Percentiles rank a stretch among this genome's conserved stretches.
These are phyloP conservation scores for Syrphus vitripennis DNA, from an alignment of 2,888 invertebrate genomes.

Conservation along the genomic window DNA sequence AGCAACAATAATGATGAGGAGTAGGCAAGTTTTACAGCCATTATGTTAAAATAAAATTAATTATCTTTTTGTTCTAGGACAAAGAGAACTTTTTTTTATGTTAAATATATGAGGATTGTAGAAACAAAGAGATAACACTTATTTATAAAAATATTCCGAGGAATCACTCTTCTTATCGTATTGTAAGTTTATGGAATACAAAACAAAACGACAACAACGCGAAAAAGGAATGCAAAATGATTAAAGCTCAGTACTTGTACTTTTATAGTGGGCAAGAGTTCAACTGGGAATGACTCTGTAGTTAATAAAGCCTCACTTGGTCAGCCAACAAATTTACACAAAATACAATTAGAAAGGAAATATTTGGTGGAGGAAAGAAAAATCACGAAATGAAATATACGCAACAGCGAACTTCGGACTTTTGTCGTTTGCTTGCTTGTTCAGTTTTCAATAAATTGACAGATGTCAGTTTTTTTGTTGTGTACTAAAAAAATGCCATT, in stretches of 20 bases:
- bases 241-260: slow-evolving; percentile 19
- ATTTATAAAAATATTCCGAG: neutral
- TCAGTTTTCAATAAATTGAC: slow-evolving; percentile 13
- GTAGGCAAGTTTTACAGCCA: slow-evolving; percentile 38
- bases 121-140: neutral
- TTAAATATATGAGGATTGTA: neutral
- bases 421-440: slow-evolving; percentile 8
- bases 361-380: slow-evolving; percentile 32
- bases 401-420: slow-evolving; percentile 64
- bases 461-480: slow-evolving; percentile 14
- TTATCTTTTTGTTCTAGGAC: neutral
- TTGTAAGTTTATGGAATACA: slow-evolving; percentile 1
- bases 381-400: slow-evolving; percentile 35
- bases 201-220: neutral
- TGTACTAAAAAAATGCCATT: neutral
- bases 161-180: slow-evolving; percentile 7
- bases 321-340: slow-evolving; percentile 31
- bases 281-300: slow-evolving; percentile 36
- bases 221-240: slow-evolving; percentile 7
- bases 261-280: slow-evolving; percentile 48
- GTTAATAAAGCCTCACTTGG: slow-evolving; percentile 2
- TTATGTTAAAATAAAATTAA: neutral
- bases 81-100: neutral
- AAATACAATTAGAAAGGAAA: slow-evolving; percentile 46
- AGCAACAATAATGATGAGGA: neutral